A percentile compares a stretch with the other conserved stretches of the same genome.
phyloP scores from a whole-genome alignment of 1,140 invertebrate genomes.

The Hormaphis cornu region DNA sequence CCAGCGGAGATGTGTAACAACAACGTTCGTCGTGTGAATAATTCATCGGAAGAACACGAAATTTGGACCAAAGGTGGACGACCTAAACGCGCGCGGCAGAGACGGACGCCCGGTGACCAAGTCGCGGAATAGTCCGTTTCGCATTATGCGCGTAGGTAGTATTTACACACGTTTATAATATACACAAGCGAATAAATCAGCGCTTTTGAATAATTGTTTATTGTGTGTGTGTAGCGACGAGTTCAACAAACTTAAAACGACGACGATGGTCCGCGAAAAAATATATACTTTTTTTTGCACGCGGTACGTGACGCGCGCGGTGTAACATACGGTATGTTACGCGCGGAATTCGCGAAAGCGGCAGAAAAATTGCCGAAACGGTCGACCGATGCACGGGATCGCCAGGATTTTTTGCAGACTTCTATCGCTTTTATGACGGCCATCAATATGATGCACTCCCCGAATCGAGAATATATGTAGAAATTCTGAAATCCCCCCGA shows the following conservation, averaged over 20 bases:
- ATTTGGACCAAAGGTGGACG: constrained; percentile 30
- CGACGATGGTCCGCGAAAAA: constrained; percentile 5
- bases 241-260: constrained; percentile 24
- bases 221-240: neutral
- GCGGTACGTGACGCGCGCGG: no score
- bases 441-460: no score
- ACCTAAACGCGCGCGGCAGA: constrained; percentile 20
- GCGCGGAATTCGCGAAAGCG: no score
- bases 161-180: neutral
- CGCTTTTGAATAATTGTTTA: neutral
- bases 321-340: no score
- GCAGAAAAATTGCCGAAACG: no score
- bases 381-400: no score
- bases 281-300: no score
- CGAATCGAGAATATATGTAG: no score
- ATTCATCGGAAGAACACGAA: constrained; percentile 26
- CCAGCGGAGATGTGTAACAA: neutral
- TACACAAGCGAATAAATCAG: neutral
- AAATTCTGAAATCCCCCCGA: no score
- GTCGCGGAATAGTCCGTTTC: constrained; percentile 15
- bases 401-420: no score
- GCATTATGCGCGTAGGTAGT: neutral
- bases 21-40: constrained; percentile 10
- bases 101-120: constrained; percentile 18
- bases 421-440: no score